These are phyloP conservation scores for Ciconia boyciana DNA, from an alignment of 2,113 vertebrate genomes.

Conservation along the genomic window DNA sequence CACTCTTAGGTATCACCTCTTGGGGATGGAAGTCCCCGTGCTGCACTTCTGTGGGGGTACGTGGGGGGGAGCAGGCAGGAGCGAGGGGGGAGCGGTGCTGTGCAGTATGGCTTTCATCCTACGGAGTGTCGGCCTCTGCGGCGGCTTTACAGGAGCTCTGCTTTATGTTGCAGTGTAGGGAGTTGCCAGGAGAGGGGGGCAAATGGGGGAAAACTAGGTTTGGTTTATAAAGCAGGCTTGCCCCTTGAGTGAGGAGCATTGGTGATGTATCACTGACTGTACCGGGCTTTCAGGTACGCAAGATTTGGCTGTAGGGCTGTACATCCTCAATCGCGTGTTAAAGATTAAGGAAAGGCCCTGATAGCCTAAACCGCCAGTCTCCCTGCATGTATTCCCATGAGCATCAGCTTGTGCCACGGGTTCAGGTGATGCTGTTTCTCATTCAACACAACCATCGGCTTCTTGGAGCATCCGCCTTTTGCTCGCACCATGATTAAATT, in stretches of 20 bases:
- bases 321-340: fast-evolving
- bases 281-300: neutral
- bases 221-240: neutral
- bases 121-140: neutral
- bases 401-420: neutral
- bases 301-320: neutral
- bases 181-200: neutral
- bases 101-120: neutral
- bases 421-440: neutral
- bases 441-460: neutral
- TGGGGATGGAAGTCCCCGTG: neutral
- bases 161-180: neutral
- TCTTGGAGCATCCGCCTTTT: neutral
- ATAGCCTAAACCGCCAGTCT: neutral
- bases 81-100: neutral
- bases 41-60: neutral
- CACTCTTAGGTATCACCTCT: fast-evolving
- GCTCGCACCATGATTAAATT: neutral
- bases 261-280: neutral
- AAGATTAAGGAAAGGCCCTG: neutral
- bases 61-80: neutral
- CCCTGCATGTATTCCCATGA: neutral
- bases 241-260: neutral
- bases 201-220: neutral
- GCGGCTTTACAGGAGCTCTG: neutral